A percentile compares a stretch with the other conserved stretches of the same genome.
phyloP scores from a whole-genome alignment of 2,113 vertebrate species.

The Sceloporus tristichus region DNA sequence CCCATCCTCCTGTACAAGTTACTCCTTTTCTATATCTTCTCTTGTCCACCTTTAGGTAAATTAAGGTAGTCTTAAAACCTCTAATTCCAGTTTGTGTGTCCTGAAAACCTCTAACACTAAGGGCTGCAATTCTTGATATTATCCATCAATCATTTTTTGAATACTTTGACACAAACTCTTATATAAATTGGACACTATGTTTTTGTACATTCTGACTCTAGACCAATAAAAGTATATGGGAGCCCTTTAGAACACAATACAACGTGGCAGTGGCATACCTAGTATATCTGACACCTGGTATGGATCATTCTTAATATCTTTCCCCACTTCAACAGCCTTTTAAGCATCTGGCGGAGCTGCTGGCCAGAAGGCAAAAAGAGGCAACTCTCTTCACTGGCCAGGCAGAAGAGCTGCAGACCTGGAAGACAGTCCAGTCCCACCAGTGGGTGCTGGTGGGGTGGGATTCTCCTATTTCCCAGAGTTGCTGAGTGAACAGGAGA shows the following conservation, averaged over 20 bases:
- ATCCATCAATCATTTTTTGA: background rate
- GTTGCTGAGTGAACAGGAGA: too few relatives aligned
- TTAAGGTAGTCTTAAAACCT: background rate
- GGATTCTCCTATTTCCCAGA: too few relatives aligned
- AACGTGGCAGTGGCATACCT: too few relatives aligned
- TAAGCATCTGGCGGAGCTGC: too few relatives aligned
- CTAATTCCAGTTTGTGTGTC: background rate
- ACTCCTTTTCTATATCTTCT: background rate
- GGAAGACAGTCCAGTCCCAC: too few relatives aligned
- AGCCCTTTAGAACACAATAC: background rate
- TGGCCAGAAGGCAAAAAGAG: too few relatives aligned
- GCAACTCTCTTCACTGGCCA: too few relatives aligned
- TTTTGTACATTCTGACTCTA: background rate
- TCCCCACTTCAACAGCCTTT: too few relatives aligned
- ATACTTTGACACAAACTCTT: background rate
- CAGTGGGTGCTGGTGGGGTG: too few relatives aligned
- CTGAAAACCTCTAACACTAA: background rate
- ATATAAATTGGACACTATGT: background rate
- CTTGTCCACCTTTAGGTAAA: background rate
- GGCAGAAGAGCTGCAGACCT: too few relatives aligned
- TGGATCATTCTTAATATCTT: too few relatives aligned
- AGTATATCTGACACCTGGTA: too few relatives aligned
- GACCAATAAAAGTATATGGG: background rate
- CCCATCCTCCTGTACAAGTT: background rate
- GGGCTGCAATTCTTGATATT: background rate